phyloP scores from a whole-genome alignment of 2,797 vertebrate species.

The Cyprinodon diabolis region DNA sequence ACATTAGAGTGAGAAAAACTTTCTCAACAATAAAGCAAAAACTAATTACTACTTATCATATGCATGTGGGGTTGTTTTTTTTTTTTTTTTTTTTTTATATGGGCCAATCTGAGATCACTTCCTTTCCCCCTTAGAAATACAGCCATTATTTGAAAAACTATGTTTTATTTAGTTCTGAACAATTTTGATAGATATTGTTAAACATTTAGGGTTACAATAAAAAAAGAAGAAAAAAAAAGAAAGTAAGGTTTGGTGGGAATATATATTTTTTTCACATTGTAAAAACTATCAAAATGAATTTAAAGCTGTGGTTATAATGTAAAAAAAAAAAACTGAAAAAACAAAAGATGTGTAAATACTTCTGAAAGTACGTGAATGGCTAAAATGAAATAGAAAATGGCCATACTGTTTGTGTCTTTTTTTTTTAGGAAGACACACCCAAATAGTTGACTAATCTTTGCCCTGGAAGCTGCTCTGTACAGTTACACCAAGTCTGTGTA shows the following conservation, averaged over 20 bases:
- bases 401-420: slow-evolving; percentile 25
- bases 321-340: neutral
- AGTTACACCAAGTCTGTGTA: slow-evolving; percentile 29
- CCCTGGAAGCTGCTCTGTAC: slow-evolving; percentile 46
- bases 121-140: too few relatives aligned
- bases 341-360: neutral
- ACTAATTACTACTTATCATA: neutral
- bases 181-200: neutral
- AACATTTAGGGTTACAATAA: too few relatives aligned
- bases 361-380: neutral
- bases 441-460: slow-evolving; percentile 65
- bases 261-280: neutral
- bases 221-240: too few relatives aligned
- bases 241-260: neutral
- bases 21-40: neutral
- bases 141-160: neutral
- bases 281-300: neutral
- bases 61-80: too few relatives aligned
- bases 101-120: neutral
- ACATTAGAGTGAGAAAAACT: neutral
- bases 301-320: neutral
- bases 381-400: slow-evolving; percentile 19
- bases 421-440: slow-evolving; percentile 61
- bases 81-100: neutral
- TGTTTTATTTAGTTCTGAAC: neutral